These are phyloP conservation scores for Arrhamphus sclerolepis DNA, from an alignment of 2,797 vertebrate genomes.

Conservation along the genomic window DNA sequence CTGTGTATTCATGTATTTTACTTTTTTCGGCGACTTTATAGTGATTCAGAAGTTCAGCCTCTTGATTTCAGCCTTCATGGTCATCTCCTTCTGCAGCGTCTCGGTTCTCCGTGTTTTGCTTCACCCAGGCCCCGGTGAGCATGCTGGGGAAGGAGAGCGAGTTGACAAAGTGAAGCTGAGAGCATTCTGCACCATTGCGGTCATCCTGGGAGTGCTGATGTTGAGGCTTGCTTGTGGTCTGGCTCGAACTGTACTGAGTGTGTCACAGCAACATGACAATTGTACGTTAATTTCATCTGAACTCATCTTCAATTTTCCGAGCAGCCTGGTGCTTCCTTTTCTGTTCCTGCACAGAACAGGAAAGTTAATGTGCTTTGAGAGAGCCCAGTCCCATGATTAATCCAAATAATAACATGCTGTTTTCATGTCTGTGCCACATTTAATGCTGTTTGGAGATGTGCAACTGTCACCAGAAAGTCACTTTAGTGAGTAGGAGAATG, in stretches of 20 bases:
- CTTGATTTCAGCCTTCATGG: neutral
- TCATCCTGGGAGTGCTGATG: neutral
- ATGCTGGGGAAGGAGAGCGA: neutral
- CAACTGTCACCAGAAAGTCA: too few species aligned
- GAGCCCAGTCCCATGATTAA: too few species aligned
- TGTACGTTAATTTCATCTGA: neutral
- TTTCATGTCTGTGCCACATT: too few species aligned
- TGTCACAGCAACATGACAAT: neutral
- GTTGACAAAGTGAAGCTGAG: neutral
- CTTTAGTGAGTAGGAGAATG: too few species aligned
- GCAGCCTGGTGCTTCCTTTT: neutral
- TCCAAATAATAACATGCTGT: too few species aligned
- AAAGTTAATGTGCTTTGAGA: too few species aligned
- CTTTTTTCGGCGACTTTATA: accelerated
- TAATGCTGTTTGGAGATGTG: too few species aligned
- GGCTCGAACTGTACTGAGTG: neutral
- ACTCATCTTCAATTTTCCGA: too few species aligned
- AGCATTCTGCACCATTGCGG: neutral
- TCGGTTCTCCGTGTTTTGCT: neutral
- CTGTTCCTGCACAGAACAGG: conserved; percentile 3
- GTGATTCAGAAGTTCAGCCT: neutral
- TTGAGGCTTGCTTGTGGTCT: neutral
- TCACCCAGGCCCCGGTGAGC: neutral
- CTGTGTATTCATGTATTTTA: too few species aligned
- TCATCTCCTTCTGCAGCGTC: neutral